Conservation (phyloP, 2,888 invertebrate genomes). For the Patella ulyssiponensis region DNA sequence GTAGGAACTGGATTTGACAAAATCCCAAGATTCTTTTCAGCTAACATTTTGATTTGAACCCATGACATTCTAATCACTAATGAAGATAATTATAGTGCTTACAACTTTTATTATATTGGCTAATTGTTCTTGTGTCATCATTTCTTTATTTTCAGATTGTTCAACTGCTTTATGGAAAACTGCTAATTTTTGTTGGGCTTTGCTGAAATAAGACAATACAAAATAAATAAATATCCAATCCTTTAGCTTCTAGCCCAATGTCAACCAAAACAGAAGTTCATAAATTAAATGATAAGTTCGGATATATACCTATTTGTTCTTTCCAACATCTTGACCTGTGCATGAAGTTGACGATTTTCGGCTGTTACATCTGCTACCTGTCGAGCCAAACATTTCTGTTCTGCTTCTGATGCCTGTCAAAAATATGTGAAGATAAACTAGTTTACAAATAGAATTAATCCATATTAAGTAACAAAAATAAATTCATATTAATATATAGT, state of each 20-base stretch:
- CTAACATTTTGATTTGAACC: no score
- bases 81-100: slow-evolving; percentile 25
- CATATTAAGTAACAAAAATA: no score
- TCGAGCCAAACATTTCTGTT: slow-evolving; percentile 51
- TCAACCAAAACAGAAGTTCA: not conserved
- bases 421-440: not conserved
- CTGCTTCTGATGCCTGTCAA: slow-evolving; percentile 51
- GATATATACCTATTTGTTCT: slow-evolving; percentile 57
- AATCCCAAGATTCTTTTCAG: no score
- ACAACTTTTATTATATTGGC: slow-evolving; percentile 65
- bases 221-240: no score
- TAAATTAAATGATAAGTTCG: not conserved
- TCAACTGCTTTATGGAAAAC: slow-evolving; percentile 63
- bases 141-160: slow-evolving; percentile 64
- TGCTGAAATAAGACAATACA: slow-evolving; percentile 45
- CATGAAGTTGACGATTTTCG: slow-evolving; percentile 58
- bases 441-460: no score
- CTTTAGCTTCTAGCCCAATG: not conserved
- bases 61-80: not conserved
- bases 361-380: slow-evolving; percentile 54
- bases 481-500: no score
- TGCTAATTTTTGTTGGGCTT: slow-evolving; percentile 60
- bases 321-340: slow-evolving; percentile 58
- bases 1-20: no score
- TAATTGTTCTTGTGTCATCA: slow-evolving; percentile 62